Percentiles rank a stretch among this genome's conserved stretches.
These are phyloP conservation scores for Leptatherina wallacei DNA, from an alignment of 2,797 vertebrate genomes.

Conservation along the genomic window DNA sequence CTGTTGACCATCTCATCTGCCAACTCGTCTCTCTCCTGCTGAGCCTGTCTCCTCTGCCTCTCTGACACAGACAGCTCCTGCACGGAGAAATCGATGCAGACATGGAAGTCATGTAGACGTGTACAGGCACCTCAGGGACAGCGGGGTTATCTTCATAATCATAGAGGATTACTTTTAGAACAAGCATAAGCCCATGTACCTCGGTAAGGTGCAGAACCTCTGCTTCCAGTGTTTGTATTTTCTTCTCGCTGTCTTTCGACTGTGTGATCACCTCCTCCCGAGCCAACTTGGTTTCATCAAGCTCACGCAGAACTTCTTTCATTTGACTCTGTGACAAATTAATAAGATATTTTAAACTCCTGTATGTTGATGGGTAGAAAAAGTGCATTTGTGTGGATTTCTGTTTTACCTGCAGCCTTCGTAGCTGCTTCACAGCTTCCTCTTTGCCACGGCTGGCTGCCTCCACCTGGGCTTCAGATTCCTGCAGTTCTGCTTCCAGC, in stretches of 20 bases:
- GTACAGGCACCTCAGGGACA: neutral
- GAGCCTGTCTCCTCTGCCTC: slow-evolving; percentile 87
- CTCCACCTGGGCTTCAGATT: slow-evolving; percentile 85
- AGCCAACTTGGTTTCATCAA: slow-evolving; percentile 87
- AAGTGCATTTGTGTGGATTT: neutral
- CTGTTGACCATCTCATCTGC: slow-evolving; percentile 89
- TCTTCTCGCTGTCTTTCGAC: slow-evolving; percentile 90
- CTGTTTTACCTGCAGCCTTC: slow-evolving; percentile 84
- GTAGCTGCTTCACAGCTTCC: slow-evolving; percentile 88
- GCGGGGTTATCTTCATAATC: neutral
- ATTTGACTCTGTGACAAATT: slow-evolving; percentile 83
- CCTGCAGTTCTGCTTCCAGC: slow-evolving; percentile 90
- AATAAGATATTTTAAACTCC: neutral
- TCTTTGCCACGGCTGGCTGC: slow-evolving; percentile 85
- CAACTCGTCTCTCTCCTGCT: slow-evolving; percentile 91
- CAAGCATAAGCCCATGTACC: slow-evolving; percentile 68
- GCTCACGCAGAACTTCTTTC: slow-evolving; percentile 90
- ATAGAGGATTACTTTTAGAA: neutral
- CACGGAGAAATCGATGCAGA: neutral
- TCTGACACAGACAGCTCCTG: slow-evolving; percentile 91
- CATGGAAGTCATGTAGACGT: neutral
- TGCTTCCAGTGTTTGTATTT: slow-evolving; percentile 89
- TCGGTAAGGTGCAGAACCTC: slow-evolving; percentile 90
- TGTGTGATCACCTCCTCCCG: slow-evolving; percentile 87
- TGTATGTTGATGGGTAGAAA: neutral